Percentiles rank a stretch among this genome's conserved stretches.
phyloP scores from a whole-genome alignment of 2,797 vertebrate genomes.

The Lerista edwardsae region DNA sequence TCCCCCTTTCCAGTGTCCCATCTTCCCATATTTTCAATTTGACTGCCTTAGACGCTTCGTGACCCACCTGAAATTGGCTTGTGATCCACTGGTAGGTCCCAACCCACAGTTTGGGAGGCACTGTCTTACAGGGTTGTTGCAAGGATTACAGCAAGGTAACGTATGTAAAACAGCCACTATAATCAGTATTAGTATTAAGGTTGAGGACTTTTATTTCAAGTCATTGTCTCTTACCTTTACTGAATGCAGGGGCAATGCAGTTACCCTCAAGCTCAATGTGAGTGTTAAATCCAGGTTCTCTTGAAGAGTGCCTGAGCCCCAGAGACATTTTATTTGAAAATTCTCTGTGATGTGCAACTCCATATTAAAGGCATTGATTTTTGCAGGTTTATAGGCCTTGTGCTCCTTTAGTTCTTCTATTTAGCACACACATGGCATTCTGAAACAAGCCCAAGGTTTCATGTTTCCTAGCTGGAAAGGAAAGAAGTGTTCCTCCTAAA shows the following conservation, averaged over 20 bases:
- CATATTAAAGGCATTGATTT: constrained; percentile 34
- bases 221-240: no score
- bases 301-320: background rate
- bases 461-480: constrained; percentile 28
- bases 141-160: no score
- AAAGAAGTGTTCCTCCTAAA: constrained; percentile 1
- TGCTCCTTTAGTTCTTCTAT: constrained; percentile 39
- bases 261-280: background rate
- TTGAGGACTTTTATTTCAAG: no score
- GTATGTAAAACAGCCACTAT: no score
- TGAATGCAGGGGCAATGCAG: background rate
- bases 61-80: no score
- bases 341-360: background rate
- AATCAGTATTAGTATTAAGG: no score
- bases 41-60: no score
- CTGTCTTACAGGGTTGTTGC: no score
- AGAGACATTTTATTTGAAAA: background rate
- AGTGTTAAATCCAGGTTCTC: background rate
- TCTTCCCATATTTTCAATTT: no score
- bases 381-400: background rate
- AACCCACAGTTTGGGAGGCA: no score
- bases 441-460: constrained; percentile 15
- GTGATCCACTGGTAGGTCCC: no score
- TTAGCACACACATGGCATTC: constrained; percentile 25
- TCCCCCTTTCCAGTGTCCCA: no score